Evolutionary conservation across 2,888 invertebrate genomes (phyloP).

Genomic region (Epinotia demarniana): DNA sequence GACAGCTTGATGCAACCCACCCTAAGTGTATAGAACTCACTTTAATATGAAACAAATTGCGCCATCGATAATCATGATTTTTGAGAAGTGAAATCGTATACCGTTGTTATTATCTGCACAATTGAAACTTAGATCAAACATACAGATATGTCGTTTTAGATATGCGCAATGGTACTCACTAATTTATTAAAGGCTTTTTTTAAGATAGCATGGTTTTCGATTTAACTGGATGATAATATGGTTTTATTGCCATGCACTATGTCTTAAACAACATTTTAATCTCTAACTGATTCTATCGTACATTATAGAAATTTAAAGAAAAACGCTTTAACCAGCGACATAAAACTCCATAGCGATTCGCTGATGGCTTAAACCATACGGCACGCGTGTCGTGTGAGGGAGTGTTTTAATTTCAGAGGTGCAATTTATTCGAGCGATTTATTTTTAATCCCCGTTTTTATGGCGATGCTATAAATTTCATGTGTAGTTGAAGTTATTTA

Average conservation of each 20-base stretch:
- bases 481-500: slow-evolving; percentile 76
- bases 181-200: background rate
- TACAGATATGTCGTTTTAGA: background rate
- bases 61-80: no score
- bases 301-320: background rate
- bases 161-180: background rate
- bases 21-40: no score
- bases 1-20: no score
- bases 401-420: slow-evolving; percentile 84
- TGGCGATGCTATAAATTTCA: slow-evolving; percentile 81
- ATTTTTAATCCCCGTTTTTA: slow-evolving; percentile 85
- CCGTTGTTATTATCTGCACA: background rate
- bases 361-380: slow-evolving; percentile 46
- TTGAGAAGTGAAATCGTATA: no score
- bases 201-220: no score
- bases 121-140: background rate
- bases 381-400: slow-evolving; percentile 80
- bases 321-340: background rate
- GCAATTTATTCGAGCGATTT: slow-evolving; percentile 85
- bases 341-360: slow-evolving; percentile 42
- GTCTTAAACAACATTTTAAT: no score
- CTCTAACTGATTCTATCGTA: background rate
- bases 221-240: no score
- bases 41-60: no score
- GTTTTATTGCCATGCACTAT: no score